Evolutionary conservation across 2,113 vertebrate species (phyloP).

Genomic region (Sinocyclocheilus anophthalmus): DNA sequence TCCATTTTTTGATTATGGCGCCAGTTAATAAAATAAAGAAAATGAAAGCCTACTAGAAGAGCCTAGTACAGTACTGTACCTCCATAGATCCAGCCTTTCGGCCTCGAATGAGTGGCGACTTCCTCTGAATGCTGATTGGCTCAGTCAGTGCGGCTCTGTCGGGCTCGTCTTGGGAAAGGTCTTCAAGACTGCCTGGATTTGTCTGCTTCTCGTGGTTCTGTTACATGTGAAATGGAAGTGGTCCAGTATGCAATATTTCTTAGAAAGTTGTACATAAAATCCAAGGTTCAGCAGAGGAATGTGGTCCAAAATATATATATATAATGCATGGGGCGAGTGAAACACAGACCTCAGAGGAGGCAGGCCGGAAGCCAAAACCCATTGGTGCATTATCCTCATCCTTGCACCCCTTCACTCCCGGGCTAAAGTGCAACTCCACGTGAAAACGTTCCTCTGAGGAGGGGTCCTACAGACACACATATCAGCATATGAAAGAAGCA

Average conservation of each 20-base stretch:
- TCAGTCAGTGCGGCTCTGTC: slow-evolving; percentile 76
- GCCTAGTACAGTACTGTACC: slow-evolving; percentile 72
- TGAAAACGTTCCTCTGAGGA: slow-evolving; percentile 97
- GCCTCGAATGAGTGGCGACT: slow-evolving; percentile 85
- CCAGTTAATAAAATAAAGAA: background rate
- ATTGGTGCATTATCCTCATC: slow-evolving; percentile 89
- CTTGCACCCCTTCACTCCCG: slow-evolving; percentile 91
- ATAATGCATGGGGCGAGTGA: background rate
- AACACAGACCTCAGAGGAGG: slow-evolving; percentile 86
- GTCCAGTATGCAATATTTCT: background rate
- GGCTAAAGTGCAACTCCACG: slow-evolving; percentile 96
- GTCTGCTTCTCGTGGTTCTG: slow-evolving; percentile 90
- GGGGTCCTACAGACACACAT: slow-evolving; percentile 78
- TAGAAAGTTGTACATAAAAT: background rate
- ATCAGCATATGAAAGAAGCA: background rate
- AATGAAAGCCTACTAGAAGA: background rate
- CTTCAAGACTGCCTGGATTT: slow-evolving; percentile 88
- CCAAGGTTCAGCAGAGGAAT: background rate
- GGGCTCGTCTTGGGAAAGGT: slow-evolving; percentile 83
- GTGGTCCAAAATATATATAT: background rate
- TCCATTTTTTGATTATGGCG: background rate
- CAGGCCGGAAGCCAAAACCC: slow-evolving; percentile 92
- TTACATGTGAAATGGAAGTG: slow-evolving; percentile 5
- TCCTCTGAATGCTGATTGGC: slow-evolving; percentile 77
- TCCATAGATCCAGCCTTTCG: slow-evolving; percentile 95